phyloP scores from a whole-genome alignment of 2,797 vertebrate species.

The Hapalemur alaotrensis region DNA sequence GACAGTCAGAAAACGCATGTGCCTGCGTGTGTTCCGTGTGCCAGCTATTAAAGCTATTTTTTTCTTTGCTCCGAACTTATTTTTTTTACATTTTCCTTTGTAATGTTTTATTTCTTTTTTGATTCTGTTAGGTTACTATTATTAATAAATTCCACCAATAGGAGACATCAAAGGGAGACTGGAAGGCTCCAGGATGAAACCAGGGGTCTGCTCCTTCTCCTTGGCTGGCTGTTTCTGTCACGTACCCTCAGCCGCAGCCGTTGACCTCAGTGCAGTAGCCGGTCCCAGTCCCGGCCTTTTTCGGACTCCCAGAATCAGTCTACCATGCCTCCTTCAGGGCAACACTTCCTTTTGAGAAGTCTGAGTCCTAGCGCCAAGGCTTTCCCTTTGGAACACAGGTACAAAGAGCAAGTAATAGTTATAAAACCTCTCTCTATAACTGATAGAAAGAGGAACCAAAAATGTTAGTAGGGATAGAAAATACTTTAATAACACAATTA shows the following conservation, averaged over 20 bases:
- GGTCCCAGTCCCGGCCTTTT: too few relatives aligned
- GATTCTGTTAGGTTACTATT: not conserved
- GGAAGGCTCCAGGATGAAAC: not conserved
- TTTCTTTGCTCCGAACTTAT: not conserved
- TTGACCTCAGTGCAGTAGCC: not conserved
- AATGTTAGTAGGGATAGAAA: not conserved
- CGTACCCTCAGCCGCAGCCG: not conserved
- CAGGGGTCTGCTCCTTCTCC: not conserved
- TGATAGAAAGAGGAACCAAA: not conserved
- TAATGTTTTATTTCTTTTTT: not conserved
- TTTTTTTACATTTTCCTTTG: not conserved
- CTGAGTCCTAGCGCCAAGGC: not conserved
- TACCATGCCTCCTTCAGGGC: not conserved
- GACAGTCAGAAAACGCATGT: not conserved
- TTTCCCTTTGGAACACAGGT: not conserved
- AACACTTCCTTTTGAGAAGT: not conserved
- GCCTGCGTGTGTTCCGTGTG: not conserved
- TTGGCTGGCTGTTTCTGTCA: not conserved
- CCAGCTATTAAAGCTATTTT: not conserved
- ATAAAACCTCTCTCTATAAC: not conserved
- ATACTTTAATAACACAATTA: not conserved
- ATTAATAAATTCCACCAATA: not conserved
- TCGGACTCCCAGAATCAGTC: not conserved
- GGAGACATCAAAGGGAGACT: not conserved
- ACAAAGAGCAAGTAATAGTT: not conserved